Base-by-base conservation (phyloP, 23 tunicate genomes). In the Ciona savignyi region DNA sequence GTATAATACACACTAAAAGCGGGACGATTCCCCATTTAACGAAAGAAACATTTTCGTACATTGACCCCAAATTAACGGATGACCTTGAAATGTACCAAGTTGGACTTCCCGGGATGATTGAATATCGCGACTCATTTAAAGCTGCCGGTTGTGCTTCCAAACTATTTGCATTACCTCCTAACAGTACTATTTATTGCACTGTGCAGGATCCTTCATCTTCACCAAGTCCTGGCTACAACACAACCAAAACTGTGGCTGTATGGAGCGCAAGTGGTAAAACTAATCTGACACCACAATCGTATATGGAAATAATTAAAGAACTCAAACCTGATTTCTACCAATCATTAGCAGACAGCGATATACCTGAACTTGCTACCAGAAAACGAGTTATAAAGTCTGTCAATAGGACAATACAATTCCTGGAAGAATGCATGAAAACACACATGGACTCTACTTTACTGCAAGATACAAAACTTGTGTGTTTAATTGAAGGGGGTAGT, bases 21-120 rank as follows among this genome's bases (percentile, higher is more conserved):
- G 97, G 97, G 11, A 56, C 69, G 15, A 74, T 90, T 27, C 97
- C 97, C 4, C 76, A 90, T 70, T 70, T 90, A 49, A 83, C 89
- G 15, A 49, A 63, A 1, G 97, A 90, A 79, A 90, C 97, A 2
- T 56, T 77, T 24, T 60, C 76, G 2, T 90, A 78, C 51, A 24
- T 90, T 19, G 77, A 87, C 31, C 25, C 29, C 23, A 35, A 65
- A 3, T 29, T 90, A 42, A 42, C 56, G 9, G 56, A 42, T 9
- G 56, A 42, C 1, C 70, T 77, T 60, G 74, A 71, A 70, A 29
- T 90, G 22, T 77, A 3, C 33, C 62, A 83, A 70, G 61, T 90
- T 0, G 79, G 89, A 21, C 15, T 79, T 29, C 85, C 81, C 0
- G 34, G 84, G 2, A 72, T 90, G 6, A 75, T 79, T 25, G 85